A percentile compares a stretch with the other conserved stretches of the same genome.
These are phyloP conservation scores for Drosophila sturtevanti DNA, from an alignment of 1,140 invertebrate species.

Conservation along the genomic window DNA sequence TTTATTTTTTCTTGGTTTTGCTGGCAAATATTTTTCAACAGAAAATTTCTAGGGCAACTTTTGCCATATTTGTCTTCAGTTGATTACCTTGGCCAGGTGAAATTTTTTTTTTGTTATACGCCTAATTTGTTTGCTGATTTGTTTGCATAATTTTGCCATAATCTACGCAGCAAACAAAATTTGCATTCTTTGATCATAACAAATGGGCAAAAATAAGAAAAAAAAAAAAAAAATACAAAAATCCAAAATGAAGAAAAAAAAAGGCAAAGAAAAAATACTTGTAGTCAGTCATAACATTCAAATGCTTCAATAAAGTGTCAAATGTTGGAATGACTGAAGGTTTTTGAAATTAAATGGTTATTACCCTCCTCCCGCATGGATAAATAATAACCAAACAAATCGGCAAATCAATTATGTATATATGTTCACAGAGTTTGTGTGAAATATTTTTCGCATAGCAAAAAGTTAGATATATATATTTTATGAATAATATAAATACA, in stretches of 20 bases:
- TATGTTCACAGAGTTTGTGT: not conserved
- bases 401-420: slow-evolving; percentile 16
- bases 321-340: slow-evolving; percentile 53
- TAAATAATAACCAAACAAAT: slow-evolving; percentile 30
- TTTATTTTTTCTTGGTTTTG: slow-evolving; percentile 6
- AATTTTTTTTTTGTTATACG: slow-evolving; percentile 65
- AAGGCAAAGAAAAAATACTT: not conserved
- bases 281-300: slow-evolving; percentile 17
- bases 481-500: not conserved
- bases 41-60: slow-evolving; percentile 65
- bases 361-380: slow-evolving; percentile 38
- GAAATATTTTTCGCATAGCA: not conserved
- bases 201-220: slow-evolving; percentile 22
- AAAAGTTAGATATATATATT: no score
- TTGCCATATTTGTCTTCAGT: slow-evolving; percentile 51
- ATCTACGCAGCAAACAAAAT: slow-evolving; percentile 45
- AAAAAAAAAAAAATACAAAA: slow-evolving; percentile 10
- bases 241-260: slow-evolving; percentile 35
- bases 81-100: slow-evolving; percentile 74
- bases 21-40: slow-evolving; percentile 20
- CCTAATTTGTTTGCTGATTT: slow-evolving; percentile 56
- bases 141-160: slow-evolving; percentile 68
- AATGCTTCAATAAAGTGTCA: slow-evolving; percentile 60
- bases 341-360: slow-evolving; percentile 60
- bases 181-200: slow-evolving; percentile 56